Base-by-base conservation (phyloP, 2,888 invertebrate species). In the Spialia ferax region DNA sequence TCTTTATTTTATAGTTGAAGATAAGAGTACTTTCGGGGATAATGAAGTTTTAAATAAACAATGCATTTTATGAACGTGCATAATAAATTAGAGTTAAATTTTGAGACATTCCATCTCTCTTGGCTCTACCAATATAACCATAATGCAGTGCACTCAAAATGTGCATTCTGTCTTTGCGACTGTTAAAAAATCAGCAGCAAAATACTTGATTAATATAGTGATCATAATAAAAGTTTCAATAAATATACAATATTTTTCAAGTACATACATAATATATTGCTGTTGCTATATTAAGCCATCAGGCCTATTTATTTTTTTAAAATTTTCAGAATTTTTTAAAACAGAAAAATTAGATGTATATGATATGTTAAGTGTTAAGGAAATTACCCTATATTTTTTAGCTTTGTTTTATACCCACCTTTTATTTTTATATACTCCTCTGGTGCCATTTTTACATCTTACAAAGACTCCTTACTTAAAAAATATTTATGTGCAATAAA, bases 351-450 rank as follows among this genome's bases (percentile, higher is more conserved):
- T 10, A 48, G 20, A 52, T 52, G 26, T 13, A 26, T 52, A 52
- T 15, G 8, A 22, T 23, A 7, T 26, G 2, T 52, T 52, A 52
- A 26, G 15, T 55, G 3, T 55, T 29, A 55, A 29, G 26, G 79
- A 73, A 70, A 70, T 71, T 70, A 68, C 69, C 77, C 38, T 74
- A 72, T 74, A 75, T 75, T 75, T 76, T 76, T 76, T 72, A 71
- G 71, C 70, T 74, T 75, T 74, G 70, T 78, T 48, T 48, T 80
- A 11, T 81, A 75, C 89, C 89, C 89, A 88, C 89, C 89, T 84
- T 73, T 76, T 75, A 77, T 70, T 79, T 79, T 61, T 55, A 56
- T 35, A 56, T 64, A 61, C 67, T 61, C 67, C 61, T 61, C 70
- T 76, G 79, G 89, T 89, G 88, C 88, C 87, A 89, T 88, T 82